phyloP scores from a whole-genome alignment of 2,888 invertebrate species.

The Lepidocyrtinus sp. region DNA sequence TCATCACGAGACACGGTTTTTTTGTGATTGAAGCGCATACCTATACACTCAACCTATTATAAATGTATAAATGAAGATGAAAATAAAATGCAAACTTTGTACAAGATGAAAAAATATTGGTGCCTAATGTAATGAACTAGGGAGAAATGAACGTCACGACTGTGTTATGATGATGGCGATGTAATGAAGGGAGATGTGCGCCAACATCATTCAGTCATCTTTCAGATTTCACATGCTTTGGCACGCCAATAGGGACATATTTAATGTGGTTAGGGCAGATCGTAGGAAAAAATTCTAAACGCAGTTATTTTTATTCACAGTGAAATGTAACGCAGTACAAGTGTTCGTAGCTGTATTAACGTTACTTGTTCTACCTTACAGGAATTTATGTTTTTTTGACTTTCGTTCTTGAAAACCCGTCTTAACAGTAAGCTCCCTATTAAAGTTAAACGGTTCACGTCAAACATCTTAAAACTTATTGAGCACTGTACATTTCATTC shows the following conservation, averaged over 20 bases:
- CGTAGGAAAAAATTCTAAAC: neutral
- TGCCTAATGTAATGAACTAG: too few relatives aligned
- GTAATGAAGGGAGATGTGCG: neutral
- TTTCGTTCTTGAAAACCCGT: neutral
- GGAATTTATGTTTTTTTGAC: neutral
- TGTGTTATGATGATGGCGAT: too few relatives aligned
- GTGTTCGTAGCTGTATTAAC: too few relatives aligned
- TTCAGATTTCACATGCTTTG: constrained; percentile 47
- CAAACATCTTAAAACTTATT: neutral
- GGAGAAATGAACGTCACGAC: too few relatives aligned
- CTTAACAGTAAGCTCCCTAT: too few relatives aligned
- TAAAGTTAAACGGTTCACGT: too few relatives aligned
- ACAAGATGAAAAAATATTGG: neutral
- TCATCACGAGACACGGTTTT: too few relatives aligned
- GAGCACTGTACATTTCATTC: neutral
- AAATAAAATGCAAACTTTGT: neutral
- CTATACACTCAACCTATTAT: too few relatives aligned
- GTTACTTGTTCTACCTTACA: too few relatives aligned
- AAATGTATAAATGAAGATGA: neutral
- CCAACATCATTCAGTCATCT: constrained; percentile 34
- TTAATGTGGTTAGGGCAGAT: neutral
- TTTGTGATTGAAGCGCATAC: too few relatives aligned
- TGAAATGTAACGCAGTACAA: neutral
- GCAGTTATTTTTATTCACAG: neutral
- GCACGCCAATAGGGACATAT: too few relatives aligned